Evolutionary conservation across 1,140 invertebrate species (phyloP), one percentile per base, ranked within the genome.

Genomic region (Sesamia nonagrioides): DNA sequence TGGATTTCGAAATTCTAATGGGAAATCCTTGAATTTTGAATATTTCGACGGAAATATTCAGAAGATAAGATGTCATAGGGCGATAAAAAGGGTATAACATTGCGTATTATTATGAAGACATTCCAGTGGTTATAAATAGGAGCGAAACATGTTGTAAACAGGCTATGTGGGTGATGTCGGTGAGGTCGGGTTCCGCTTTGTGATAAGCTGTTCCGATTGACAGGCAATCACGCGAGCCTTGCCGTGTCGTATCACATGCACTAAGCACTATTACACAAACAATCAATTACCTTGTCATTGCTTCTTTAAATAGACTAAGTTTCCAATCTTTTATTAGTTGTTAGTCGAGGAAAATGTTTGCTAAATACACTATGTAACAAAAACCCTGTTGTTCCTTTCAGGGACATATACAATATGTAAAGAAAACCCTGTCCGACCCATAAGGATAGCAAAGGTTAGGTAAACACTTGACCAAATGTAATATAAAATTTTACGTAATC

Each of bases 121-220:
- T 84, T 79, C 69, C 78, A 68, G 21, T 35, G 68, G 81, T 74
- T 45, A 80, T 87, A 85, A 87, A 86, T 77, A 76, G 66, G 81
- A 76, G 72, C 69, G 78, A 82, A 83, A 84, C 82, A 81, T 85
- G 84, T 81, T 85, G 84, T 84, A 79, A 84, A 82, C 83, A 85
- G 81, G 80, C 86, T 82, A 84, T 78, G 68, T 78, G 61, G 52
- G 27, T 81, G 77, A 83, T 77, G 76, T 73, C 37, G 48, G 48
- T 42, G 45, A 78, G 79, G 82, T 61, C 66, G 33, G 69, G 79
- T 80, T 83, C 72, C 78, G 82, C 63, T 78, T 78, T 60, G 78
- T 80, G 86, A 88, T 88, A 85, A 84, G 81, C 82, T 82, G 75
- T 83, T 80, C 82, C 84, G 79, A 87, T 89, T 82, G 86, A 84